A percentile compares a stretch with the other conserved stretches of the same genome.
phyloP scores from a whole-genome alignment of 2,888 invertebrate genomes.

The Epinotia ramella region DNA sequence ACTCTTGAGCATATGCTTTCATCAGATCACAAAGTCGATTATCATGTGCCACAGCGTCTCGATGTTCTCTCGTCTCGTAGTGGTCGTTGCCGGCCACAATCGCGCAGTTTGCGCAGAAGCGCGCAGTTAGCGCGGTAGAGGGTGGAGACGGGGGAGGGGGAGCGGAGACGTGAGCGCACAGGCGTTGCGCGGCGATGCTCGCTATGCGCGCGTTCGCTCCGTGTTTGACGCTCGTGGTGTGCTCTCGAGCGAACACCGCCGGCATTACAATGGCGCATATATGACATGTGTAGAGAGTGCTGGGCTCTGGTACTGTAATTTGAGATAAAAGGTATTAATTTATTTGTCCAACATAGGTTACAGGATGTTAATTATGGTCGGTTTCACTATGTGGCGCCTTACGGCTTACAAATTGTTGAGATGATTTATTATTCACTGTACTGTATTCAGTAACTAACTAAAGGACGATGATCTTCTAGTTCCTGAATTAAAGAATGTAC shows the following conservation, averaged over 20 bases:
- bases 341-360: too few relatives aligned
- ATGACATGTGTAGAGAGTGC: conserved; percentile 26
- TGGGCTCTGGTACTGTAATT: conserved; percentile 17
- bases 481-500: too few relatives aligned
- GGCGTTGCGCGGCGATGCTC: conserved; percentile 17
- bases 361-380: too few relatives aligned
- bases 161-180: conserved; percentile 1
- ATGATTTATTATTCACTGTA: too few relatives aligned
- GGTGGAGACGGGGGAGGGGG: conserved; percentile 2
- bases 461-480: too few relatives aligned
- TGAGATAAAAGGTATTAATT: too few relatives aligned
- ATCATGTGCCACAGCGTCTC: conserved; percentile 12
- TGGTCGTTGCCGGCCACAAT: background rate
- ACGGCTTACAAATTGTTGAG: too few relatives aligned
- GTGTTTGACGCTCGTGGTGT: conserved; percentile 24
- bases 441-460: too few relatives aligned
- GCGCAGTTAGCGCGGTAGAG: background rate
- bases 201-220: conserved; percentile 31
- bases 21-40: conserved; percentile 12
- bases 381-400: too few relatives aligned
- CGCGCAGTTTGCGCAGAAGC: conserved; percentile 13
- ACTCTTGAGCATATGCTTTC: conserved; percentile 14
- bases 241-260: conserved; percentile 12
- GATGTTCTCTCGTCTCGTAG: conserved; percentile 1
- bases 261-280: conserved; percentile 28